Percentiles rank a stretch among this genome's conserved stretches.
These are phyloP conservation scores for Hylia prasina DNA, from an alignment of 2,113 vertebrate genomes.

Conservation along the genomic window DNA sequence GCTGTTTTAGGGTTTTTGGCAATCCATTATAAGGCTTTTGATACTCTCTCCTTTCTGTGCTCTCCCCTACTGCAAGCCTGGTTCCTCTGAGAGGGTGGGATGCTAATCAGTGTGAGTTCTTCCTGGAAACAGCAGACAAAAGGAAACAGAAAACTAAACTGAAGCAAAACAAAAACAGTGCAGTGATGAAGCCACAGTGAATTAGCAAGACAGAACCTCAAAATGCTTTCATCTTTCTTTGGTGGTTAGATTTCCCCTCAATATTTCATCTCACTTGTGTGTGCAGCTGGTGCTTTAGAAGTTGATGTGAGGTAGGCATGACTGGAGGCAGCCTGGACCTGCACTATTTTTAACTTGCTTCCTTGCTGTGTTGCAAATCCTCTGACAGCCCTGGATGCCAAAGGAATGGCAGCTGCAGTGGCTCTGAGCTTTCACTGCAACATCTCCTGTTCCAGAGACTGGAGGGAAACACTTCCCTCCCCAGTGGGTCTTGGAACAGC, in stretches of 20 bases:
- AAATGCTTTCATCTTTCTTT: not conserved
- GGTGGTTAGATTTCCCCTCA: not conserved
- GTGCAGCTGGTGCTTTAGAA: not conserved
- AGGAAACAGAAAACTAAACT: not conserved
- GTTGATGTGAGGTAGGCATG: not conserved
- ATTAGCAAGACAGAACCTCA: not conserved
- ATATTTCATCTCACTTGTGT: not conserved
- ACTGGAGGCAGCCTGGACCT: not conserved
- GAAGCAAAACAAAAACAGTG: not conserved
- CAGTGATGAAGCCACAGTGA: not conserved
- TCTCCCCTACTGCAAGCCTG: not conserved
- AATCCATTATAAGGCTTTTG: not conserved
- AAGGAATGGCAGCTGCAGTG: not conserved
- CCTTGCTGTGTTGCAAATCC: not conserved
- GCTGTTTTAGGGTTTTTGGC: not conserved
- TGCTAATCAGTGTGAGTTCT: not conserved
- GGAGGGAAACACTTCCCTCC: not conserved
- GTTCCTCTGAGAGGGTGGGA: not conserved
- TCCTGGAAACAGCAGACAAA: constrained; percentile 10
- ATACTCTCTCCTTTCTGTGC: not conserved
- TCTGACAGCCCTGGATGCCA: not conserved
- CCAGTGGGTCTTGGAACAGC: not conserved
- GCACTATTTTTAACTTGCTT: not conserved
- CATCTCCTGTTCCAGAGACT: not conserved
- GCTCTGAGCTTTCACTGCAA: not conserved